Evolutionary conservation across 2,113 vertebrate species (phyloP).

Genomic region (Sclerurus mexicanus): DNA sequence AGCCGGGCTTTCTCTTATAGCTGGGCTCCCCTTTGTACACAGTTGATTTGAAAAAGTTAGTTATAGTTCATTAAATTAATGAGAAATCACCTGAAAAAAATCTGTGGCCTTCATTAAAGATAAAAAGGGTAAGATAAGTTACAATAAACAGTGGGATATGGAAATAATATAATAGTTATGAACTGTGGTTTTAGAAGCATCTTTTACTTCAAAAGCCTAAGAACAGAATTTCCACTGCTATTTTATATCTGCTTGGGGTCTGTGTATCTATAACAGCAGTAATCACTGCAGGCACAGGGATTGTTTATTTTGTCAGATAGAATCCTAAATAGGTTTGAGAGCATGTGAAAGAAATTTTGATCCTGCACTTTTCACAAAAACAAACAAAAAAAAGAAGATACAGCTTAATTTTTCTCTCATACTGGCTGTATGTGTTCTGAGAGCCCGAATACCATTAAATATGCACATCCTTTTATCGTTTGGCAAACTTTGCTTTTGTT

Average conservation of each 20-base stretch:
- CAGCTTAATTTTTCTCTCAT: background rate
- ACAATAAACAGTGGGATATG: background rate
- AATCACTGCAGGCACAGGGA: background rate
- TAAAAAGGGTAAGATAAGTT: background rate
- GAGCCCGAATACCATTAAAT: background rate
- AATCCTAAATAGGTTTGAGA: background rate
- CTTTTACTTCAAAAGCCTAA: background rate
- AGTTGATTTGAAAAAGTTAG: background rate
- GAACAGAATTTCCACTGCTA: background rate
- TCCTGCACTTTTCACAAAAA: background rate
- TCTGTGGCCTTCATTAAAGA: background rate
- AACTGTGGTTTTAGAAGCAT: background rate
- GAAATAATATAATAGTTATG: background rate
- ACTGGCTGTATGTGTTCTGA: background rate
- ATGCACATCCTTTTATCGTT: conserved; percentile 25
- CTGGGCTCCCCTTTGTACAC: background rate
- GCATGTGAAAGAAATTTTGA: background rate
- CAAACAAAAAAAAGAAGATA: background rate
- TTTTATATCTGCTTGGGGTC: background rate
- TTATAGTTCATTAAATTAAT: background rate
- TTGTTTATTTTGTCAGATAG: background rate
- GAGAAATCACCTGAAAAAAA: background rate
- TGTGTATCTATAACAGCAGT: background rate
- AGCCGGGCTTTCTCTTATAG: background rate
- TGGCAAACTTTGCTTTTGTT: conserved; percentile 17